Base-by-base conservation (phyloP, 2,888 invertebrate species). In the Diaphora mendica region DNA sequence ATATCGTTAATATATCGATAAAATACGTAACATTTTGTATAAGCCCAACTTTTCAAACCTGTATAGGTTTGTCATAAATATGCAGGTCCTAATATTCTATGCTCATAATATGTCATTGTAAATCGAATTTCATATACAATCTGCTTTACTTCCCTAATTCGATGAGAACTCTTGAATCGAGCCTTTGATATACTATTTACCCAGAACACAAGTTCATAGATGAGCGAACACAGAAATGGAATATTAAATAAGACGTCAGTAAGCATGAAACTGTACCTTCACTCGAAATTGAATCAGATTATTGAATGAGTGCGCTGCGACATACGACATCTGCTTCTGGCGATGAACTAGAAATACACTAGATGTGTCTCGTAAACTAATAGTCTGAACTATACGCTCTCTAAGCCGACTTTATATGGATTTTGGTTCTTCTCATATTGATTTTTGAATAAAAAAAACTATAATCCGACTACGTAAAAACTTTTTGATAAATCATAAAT, bases 261-360 rank as follows among this genome's bases (percentile, higher is more conserved):
- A 87, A 91, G 91, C 93, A 89, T 91, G 92, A 92, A 92, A 92
- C 92, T 91, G 90, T 90, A 88, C 89, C 90, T 90, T 87, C 88
- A 87, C 87, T 89, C 85, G 84, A 82, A 91, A 91, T 93, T 91
- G 90, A 90, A 93, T 93, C 91, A 91, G 89, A 89, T 93, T 94
- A 94, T 93, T 93, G 89, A 93, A 92, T 93, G 91, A 93, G 91
- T 91, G 89, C 85, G 87, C 88, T 88, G 82, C 89, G 90, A 90
- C 90, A 89, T 90, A 91, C 90, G 88, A 89, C 79, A 89, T 86
- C 83, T 84, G 85, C 82, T 79, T 78, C 81, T 74, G 74, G 75
- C 83, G 70, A 33, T 51, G 87, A 82, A 72, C 39, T 84, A 82
- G 68, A 74, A 64, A 75, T 71, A 35, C 30, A 65, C 83, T 82